These are phyloP conservation scores for Myathropa florea DNA, from an alignment of 2,888 invertebrate genomes.

Conservation along the genomic window DNA sequence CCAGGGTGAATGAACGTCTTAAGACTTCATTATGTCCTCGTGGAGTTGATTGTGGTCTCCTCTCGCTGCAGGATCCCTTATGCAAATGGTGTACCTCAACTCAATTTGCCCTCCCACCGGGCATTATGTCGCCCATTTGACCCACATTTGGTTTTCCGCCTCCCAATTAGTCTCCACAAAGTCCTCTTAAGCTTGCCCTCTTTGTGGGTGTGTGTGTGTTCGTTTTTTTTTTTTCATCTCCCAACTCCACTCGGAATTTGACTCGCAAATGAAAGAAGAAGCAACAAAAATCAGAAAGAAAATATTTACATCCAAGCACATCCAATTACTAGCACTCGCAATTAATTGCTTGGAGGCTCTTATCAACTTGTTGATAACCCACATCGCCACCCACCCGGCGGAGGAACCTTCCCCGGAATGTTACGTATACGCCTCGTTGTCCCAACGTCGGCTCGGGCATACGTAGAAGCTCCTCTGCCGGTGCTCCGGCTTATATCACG, in stretches of 20 bases:
- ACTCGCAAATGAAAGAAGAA: neutral
- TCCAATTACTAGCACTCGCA: neutral
- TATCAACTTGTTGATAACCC: conserved; percentile 34
- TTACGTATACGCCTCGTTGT: conserved; percentile 15
- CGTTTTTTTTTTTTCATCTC: neutral
- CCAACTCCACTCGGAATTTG: neutral
- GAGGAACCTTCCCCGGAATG: neutral
- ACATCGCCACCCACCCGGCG: neutral
- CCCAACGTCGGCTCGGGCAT: neutral
- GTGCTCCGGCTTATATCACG: neutral
- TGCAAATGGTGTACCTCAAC: neutral
- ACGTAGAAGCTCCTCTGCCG: neutral
- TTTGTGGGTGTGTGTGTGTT: neutral
- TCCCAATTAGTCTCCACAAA: neutral
- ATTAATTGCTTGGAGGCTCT: conserved; percentile 1
- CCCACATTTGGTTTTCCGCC: neutral
- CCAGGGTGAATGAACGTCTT: neutral
- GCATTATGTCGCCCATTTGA: neutral
- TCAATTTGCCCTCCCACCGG: neutral
- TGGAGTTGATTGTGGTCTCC: neutral
- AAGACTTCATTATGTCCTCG: neutral
- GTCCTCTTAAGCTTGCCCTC: neutral
- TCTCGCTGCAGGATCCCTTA: neutral
- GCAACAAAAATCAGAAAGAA: neutral
- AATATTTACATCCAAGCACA: neutral